These are phyloP conservation scores for Polymixis lichenea DNA, from an alignment of 2,888 invertebrate genomes.

Conservation along the genomic window DNA sequence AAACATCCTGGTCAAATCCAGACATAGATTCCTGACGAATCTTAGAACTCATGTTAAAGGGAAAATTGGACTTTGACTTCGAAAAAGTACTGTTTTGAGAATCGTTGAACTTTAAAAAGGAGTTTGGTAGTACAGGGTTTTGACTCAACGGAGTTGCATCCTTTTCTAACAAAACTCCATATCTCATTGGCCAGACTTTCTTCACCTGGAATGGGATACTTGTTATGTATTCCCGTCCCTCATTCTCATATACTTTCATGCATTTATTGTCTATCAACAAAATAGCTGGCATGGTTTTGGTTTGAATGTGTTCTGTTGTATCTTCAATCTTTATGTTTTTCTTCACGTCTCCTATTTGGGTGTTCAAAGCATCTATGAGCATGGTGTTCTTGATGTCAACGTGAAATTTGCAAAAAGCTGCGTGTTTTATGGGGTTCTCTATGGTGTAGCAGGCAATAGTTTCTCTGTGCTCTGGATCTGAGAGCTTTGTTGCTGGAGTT, in stretches of 20 bases:
- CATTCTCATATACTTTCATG: constrained; percentile 94
- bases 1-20: constrained; percentile 86
- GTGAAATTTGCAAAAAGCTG: constrained; percentile 93
- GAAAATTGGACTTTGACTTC: constrained; percentile 75
- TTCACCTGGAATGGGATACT: constrained; percentile 95
- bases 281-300: constrained; percentile 92
- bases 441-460: constrained; percentile 94
- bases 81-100: constrained; percentile 83
- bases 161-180: constrained; percentile 96
- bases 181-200: constrained; percentile 95
- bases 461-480: constrained; percentile 88
- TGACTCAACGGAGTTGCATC: constrained; percentile 84
- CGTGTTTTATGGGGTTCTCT: constrained; percentile 95
- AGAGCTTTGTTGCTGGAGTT: constrained; percentile 86
- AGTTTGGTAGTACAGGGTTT: constrained; percentile 79
- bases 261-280: constrained; percentile 94
- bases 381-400: constrained; percentile 89
- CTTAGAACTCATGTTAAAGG: constrained; percentile 84
- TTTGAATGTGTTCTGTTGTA: constrained; percentile 87
- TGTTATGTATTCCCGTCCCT: constrained; percentile 95
- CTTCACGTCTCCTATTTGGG: constrained; percentile 87
- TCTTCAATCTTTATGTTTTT: constrained; percentile 88
- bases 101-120: constrained; percentile 83
- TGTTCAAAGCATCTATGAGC: constrained; percentile 88
- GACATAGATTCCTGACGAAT: constrained; percentile 82